phyloP scores from a whole-genome alignment of 1,140 invertebrate genomes.

The Philotrypesis tridentata region DNA sequence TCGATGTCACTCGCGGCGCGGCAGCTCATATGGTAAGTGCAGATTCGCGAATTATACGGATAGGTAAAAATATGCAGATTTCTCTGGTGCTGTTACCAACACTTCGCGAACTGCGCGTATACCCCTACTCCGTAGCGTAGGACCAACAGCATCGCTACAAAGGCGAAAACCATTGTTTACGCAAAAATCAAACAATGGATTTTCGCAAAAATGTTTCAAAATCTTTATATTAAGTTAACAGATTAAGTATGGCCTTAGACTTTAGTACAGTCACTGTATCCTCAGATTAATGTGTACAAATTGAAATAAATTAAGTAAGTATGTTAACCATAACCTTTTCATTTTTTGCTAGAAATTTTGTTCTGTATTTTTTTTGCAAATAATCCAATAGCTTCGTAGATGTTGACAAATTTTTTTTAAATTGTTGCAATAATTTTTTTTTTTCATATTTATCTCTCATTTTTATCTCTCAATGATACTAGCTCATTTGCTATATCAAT shows the following conservation, averaged over 20 bases:
- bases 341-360: background rate
- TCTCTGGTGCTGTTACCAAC: background rate
- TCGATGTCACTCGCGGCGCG: too few species aligned
- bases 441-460: background rate
- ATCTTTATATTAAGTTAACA: background rate
- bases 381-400: background rate
- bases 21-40: background rate
- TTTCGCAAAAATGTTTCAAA: background rate
- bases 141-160: background rate
- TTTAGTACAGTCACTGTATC: background rate
- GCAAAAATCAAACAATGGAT: background rate
- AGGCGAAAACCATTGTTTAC: background rate
- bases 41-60: background rate
- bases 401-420: background rate
- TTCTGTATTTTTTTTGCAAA: background rate
- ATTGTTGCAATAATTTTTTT: background rate
- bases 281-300: background rate
- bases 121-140: background rate
- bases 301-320: background rate
- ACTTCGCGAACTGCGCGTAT: too few species aligned
- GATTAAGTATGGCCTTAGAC: background rate
- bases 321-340: background rate
- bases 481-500: too few species aligned
- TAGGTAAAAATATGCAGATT: too few species aligned
- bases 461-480: background rate